These are phyloP conservation scores for Embiotoca jacksoni DNA, from an alignment of 2,113 vertebrate species.

Conservation along the genomic window DNA sequence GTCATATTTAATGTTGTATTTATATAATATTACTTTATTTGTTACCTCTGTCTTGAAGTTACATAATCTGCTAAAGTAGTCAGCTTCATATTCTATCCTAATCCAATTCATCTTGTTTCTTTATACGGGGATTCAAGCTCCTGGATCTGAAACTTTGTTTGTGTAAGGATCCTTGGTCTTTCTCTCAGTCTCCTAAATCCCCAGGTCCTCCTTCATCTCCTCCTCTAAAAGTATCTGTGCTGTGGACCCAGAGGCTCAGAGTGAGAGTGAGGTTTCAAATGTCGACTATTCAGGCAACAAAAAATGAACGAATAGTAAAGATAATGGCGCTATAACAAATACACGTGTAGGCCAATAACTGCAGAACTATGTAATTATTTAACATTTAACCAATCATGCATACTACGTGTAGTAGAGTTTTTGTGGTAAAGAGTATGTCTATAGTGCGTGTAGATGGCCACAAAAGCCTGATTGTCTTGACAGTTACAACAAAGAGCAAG, in stretches of 20 bases:
- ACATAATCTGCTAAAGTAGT: conserved; percentile 13
- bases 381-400: conserved; percentile 49
- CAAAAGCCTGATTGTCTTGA: conserved; percentile 67
- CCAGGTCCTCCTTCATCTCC: conserved; percentile 1
- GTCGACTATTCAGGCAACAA: neutral
- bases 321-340: conserved; percentile 1
- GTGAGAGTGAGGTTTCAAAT: conserved; percentile 17
- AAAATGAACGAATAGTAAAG: neutral
- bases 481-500: conserved; percentile 49
- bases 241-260: neutral
- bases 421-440: conserved; percentile 26
- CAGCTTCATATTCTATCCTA: conserved; percentile 19
- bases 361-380: conserved; percentile 34
- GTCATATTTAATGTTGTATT: conserved; percentile 21
- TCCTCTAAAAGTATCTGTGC: neutral
- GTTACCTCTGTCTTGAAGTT: conserved; percentile 4
- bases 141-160: conserved; percentile 21
- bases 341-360: conserved; percentile 7
- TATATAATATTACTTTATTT: neutral
- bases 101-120: conserved; percentile 21
- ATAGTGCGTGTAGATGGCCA: conserved; percentile 40
- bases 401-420: conserved; percentile 1
- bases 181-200: neutral
- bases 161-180: neutral
- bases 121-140: conserved; percentile 24